Conservation (phyloP, 2,113 vertebrate species). For the Tupaia tana region DNA sequence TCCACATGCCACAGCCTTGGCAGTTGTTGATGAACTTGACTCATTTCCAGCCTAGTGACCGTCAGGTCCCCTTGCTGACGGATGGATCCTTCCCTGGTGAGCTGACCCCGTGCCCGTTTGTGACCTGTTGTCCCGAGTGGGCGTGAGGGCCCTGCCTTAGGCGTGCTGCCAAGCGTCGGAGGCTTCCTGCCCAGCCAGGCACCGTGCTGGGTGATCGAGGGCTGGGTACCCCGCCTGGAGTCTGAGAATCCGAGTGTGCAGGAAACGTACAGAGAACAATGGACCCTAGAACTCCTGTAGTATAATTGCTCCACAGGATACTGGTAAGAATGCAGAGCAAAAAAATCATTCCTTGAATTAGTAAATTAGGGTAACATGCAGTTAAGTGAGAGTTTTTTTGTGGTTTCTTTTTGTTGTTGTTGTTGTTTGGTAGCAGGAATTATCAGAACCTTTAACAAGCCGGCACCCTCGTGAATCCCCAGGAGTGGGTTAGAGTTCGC, state of each 20-base stretch:
- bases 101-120: background rate
- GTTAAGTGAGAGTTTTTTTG: background rate
- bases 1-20: background rate
- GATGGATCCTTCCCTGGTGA: background rate
- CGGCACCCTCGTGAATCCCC: background rate
- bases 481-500: background rate
- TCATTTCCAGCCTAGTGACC: background rate
- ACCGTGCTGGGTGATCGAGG: too few species aligned
- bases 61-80: background rate
- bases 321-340: background rate
- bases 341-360: slow-evolving; percentile 1
- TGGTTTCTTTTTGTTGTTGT: background rate
- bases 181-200: too few species aligned
- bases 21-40: background rate
- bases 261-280: background rate
- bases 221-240: too few species aligned
- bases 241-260: background rate
- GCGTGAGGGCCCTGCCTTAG: background rate
- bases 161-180: background rate
- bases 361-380: background rate
- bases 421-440: background rate
- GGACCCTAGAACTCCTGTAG: background rate
- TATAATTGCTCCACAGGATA: background rate
- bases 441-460: background rate
- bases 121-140: background rate